A percentile compares a stretch with the other conserved stretches of the same genome.
Conservation (phyloP, 2,888 invertebrate species). For the Archaeoteleia sp. region DNA sequence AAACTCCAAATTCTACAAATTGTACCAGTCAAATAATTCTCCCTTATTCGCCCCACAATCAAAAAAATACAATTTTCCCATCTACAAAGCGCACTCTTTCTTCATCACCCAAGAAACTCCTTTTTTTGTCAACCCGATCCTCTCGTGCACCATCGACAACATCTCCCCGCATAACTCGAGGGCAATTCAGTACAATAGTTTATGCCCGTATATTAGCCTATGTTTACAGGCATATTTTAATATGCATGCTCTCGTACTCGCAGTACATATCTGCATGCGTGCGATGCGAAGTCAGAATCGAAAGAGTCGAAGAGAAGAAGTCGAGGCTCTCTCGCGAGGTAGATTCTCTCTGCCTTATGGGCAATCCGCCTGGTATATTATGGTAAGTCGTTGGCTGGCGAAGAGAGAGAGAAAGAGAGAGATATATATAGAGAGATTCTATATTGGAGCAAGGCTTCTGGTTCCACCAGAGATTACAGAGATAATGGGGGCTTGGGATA, state of each 20-base stretch:
- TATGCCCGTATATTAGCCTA: conserved; percentile 47
- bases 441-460: conserved; percentile 56
- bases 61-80: too few relatives aligned
- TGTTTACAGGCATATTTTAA: conserved; percentile 48
- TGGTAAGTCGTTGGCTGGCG: conserved; percentile 62
- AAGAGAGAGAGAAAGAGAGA: too few relatives aligned
- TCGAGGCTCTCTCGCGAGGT: conserved; percentile 24
- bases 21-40: too few relatives aligned
- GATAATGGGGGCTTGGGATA: conserved; percentile 56
- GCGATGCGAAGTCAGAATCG: background rate
- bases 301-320: background rate
- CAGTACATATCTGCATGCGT: too few relatives aligned
- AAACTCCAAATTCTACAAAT: too few relatives aligned
- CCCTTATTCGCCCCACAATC: too few relatives aligned
- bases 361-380: conserved; percentile 61
- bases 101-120: too few relatives aligned
- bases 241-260: too few relatives aligned
- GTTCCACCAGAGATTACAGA: conserved; percentile 57
- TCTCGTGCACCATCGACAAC: too few relatives aligned
- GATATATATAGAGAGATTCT: too few relatives aligned
- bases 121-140: too few relatives aligned
- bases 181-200: conserved; percentile 51
- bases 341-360: conserved; percentile 61
- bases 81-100: too few relatives aligned
- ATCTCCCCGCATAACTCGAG: conserved; percentile 7